Evolutionary conservation across 2,888 invertebrate genomes (phyloP).

Genomic region (Crocallis elinguaria): DNA sequence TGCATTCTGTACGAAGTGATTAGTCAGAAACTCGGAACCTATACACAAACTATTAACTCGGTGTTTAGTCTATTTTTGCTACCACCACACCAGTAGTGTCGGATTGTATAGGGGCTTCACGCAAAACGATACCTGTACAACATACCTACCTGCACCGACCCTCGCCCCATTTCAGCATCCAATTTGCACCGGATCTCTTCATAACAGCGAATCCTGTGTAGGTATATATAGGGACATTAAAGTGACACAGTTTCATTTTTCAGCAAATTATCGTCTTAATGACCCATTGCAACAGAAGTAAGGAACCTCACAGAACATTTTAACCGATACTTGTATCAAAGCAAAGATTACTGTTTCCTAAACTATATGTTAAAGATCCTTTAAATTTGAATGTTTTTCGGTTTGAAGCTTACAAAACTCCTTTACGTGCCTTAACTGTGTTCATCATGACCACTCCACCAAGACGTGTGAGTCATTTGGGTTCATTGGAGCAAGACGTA

Average conservation of each 20-base stretch:
- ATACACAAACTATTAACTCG: too few species aligned
- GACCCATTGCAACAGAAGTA: not conserved
- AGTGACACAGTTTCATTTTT: not conserved
- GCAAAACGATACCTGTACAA: constrained; percentile 1
- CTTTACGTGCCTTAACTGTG: constrained; percentile 16
- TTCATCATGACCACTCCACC: constrained; percentile 8
- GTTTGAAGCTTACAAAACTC: constrained; percentile 1
- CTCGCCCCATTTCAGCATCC: constrained; percentile 4
- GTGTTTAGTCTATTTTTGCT: too few species aligned
- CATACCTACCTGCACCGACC: not conserved
- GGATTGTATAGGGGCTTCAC: not conserved
- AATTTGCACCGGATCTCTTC: constrained; percentile 11
- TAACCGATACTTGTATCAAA: not conserved
- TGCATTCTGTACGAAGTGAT: too few species aligned
- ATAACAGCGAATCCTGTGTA: constrained; percentile 2
- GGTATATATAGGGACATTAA: constrained; percentile 5
- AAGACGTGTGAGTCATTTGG: constrained; percentile 13
- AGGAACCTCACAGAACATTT: not conserved
- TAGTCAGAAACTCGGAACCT: too few species aligned
- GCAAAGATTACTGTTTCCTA: not conserved
- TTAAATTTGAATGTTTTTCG: constrained; percentile 1
- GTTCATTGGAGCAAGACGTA: constrained; percentile 14
- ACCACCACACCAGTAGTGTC: not conserved
- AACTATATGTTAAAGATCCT: not conserved
- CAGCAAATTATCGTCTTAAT: not conserved